Evolutionary conservation across 2,113 vertebrate genomes (phyloP).

Genomic region (Amphilophus citrinellus): DNA sequence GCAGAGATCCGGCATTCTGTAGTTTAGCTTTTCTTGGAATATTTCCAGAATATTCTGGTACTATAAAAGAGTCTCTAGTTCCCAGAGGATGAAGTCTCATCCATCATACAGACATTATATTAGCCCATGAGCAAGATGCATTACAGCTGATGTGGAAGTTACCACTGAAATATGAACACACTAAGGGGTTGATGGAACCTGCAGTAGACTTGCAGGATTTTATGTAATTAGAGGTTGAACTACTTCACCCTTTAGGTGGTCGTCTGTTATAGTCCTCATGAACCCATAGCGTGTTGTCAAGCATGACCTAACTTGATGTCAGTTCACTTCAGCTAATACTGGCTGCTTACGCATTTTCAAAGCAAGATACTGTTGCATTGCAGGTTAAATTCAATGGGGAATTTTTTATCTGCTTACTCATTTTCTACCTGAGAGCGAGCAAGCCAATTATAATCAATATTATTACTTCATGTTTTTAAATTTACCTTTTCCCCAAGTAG

Average conservation of each 20-base stretch:
- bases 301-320: constrained; percentile 3
- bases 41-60: constrained; percentile 17
- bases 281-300: neutral
- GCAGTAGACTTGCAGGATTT: constrained; percentile 24
- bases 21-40: neutral
- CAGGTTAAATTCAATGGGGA: neutral
- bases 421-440: neutral
- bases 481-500: neutral
- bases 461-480: constrained; percentile 7
- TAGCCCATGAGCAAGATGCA: constrained; percentile 12
- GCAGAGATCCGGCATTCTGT: neutral
- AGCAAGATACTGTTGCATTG: neutral
- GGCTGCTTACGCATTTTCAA: neutral
- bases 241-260: constrained; percentile 23
- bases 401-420: constrained; percentile 26
- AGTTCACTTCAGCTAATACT: constrained; percentile 16
- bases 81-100: constrained; percentile 4
- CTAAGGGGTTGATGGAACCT: constrained; percentile 6
- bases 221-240: constrained; percentile 26
- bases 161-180: constrained; percentile 34
- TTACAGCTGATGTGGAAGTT: constrained; percentile 17
- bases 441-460: neutral
- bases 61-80: neutral
- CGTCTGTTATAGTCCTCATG: neutral
- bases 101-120: constrained; percentile 31